Conservation (phyloP, 1,140 invertebrate species). For the Drosophila lowei region DNA sequence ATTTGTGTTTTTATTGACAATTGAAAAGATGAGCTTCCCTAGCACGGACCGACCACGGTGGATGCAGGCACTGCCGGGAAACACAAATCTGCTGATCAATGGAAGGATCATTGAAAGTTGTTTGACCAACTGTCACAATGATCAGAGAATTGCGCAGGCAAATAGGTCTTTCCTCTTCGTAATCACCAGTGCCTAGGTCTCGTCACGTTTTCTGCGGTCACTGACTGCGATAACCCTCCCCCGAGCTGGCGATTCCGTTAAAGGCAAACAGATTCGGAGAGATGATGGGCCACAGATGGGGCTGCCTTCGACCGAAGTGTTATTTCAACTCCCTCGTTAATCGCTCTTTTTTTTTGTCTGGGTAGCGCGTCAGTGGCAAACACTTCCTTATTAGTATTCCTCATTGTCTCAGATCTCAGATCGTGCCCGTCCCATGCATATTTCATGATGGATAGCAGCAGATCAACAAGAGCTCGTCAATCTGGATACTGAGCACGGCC, state of each 20-base stretch:
- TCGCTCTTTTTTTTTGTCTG: constrained; percentile 12
- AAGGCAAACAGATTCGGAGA: neutral
- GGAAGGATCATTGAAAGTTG: neutral
- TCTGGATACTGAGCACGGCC: constrained; percentile 13
- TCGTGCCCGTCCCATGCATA: constrained; percentile 46
- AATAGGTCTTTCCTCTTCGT: constrained; percentile 11
- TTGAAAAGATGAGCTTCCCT: neutral
- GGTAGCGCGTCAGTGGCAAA: constrained; percentile 17
- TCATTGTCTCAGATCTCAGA: constrained; percentile 7
- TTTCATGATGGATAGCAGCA: constrained; percentile 41
- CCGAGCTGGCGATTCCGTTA: no score
- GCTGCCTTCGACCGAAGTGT: neutral
- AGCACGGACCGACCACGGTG: no score
- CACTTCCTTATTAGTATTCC: constrained; percentile 37
- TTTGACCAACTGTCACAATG: constrained; percentile 11
- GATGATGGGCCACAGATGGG: constrained; percentile 5
- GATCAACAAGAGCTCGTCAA: constrained; percentile 17
- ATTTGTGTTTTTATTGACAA: constrained; percentile 31
- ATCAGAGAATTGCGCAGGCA: constrained; percentile 49
- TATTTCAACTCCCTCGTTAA: constrained; percentile 17
- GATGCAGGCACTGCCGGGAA: no score
- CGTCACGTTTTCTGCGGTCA: constrained; percentile 32
- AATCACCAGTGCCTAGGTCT: constrained; percentile 25
- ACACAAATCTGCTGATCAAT: no score
- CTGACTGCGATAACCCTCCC: constrained; percentile 1